Evolutionary conservation across 2,888 invertebrate genomes (phyloP).

Genomic region (Leptarthrus brevirostris): DNA sequence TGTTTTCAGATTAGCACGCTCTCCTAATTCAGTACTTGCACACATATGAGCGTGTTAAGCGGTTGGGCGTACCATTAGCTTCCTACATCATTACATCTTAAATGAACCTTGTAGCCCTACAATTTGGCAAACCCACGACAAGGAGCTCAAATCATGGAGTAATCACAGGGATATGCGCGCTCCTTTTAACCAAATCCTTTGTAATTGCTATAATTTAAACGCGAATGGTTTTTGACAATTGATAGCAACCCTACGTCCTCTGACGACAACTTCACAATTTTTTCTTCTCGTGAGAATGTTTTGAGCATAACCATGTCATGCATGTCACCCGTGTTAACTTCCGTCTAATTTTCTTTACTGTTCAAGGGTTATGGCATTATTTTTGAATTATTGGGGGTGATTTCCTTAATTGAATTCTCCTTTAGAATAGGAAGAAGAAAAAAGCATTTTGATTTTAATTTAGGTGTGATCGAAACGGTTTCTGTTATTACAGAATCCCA

Average conservation of each 20-base stretch:
- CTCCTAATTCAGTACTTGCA: background rate
- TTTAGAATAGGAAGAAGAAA: background rate
- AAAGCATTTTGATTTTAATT: too few relatives aligned
- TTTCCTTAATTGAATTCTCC: background rate
- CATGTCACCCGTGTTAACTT: background rate
- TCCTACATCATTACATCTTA: background rate
- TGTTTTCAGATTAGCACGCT: background rate
- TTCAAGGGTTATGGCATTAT: background rate
- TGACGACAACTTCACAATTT: background rate
- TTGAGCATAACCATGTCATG: too few relatives aligned
- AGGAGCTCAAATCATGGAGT: background rate
- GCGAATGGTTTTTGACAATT: background rate
- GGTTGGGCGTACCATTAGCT: background rate
- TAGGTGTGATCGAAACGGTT: too few relatives aligned
- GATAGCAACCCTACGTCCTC: background rate
- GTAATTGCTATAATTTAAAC: slow-evolving; percentile 6
- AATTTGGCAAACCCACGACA: background rate
- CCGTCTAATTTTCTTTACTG: background rate
- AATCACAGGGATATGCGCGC: background rate
- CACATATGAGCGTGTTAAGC: background rate
- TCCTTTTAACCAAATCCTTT: background rate
- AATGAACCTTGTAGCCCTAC: background rate
- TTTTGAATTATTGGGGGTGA: background rate
- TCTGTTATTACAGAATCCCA: too few relatives aligned
- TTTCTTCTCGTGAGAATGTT: background rate